Percentiles rank a stretch among this genome's conserved stretches.
Evolutionary conservation across 2,888 invertebrate species (phyloP).

Genomic region (Stomorhina lunata): DNA sequence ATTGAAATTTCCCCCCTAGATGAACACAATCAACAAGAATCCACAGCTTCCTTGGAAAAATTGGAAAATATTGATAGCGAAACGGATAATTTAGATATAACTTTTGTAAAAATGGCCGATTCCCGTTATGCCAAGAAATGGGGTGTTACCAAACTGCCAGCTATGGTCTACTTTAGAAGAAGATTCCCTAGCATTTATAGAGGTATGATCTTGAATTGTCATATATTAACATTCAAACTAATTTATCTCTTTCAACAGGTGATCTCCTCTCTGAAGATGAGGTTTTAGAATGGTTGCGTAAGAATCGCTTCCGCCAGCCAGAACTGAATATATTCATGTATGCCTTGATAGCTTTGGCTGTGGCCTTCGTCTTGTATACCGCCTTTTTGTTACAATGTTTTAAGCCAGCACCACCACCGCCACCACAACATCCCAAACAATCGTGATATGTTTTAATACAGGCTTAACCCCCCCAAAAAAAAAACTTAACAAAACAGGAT

Average conservation of each 20-base stretch:
- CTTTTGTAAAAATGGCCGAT: slow-evolving; percentile 96
- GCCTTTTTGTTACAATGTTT: slow-evolving; percentile 95
- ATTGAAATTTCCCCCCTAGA: slow-evolving; percentile 81
- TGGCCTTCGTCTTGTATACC: slow-evolving; percentile 93
- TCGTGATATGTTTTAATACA: slow-evolving; percentile 74
- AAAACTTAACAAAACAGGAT: too few species aligned
- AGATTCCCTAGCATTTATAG: slow-evolving; percentile 95
- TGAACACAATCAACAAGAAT: slow-evolving; percentile 89
- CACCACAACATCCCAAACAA: slow-evolving; percentile 80
- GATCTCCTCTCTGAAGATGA: slow-evolving; percentile 91
- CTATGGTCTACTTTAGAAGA: slow-evolving; percentile 94
- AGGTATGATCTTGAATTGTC: slow-evolving; percentile 81
- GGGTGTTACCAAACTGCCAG: slow-evolving; percentile 94
- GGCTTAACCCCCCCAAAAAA: too few species aligned
- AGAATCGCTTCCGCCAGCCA: slow-evolving; percentile 95
- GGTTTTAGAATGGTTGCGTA: slow-evolving; percentile 94
- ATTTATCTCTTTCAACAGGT: slow-evolving; percentile 81
- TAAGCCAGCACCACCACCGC: slow-evolving; percentile 85
- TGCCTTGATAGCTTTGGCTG: slow-evolving; percentile 90
- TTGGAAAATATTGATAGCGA: slow-evolving; percentile 97
- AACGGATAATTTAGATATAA: slow-evolving; percentile 95
- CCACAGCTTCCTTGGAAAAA: slow-evolving; percentile 90
- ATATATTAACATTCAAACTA: too few species aligned
- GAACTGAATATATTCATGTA: slow-evolving; percentile 97
- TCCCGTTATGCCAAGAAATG: slow-evolving; percentile 94